Conservation (phyloP, 2,113 vertebrate species). For the Anarhynchus alexandrinus region DNA sequence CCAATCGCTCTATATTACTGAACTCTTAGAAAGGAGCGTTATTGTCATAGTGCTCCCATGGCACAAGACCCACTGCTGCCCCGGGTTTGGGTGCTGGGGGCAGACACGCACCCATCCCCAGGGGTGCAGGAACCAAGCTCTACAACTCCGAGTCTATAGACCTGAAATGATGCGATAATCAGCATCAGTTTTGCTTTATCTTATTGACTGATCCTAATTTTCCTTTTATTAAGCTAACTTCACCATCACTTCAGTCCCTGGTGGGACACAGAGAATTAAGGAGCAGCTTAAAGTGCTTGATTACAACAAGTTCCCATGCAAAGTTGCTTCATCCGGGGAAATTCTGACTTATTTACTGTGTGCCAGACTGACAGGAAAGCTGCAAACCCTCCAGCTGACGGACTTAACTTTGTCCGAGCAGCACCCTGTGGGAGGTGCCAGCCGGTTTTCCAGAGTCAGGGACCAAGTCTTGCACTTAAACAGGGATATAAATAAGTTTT, state of each 20-base stretch:
- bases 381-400: not conserved
- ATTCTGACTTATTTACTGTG: not conserved
- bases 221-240: not conserved
- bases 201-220: not conserved
- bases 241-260: not conserved
- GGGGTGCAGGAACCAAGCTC: not conserved
- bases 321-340: not conserved
- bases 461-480: not conserved
- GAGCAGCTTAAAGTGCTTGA: not conserved
- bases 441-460: not conserved
- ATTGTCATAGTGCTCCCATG: rapidly evolving
- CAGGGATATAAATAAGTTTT: not conserved
- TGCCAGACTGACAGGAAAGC: not conserved
- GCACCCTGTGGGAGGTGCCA: not conserved
- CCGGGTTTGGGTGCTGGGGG: not conserved
- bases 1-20: no score
- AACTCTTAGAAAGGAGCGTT: not conserved
- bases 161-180: not conserved
- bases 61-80: not conserved
- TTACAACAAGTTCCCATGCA: not conserved
- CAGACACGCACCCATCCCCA: rapidly evolving
- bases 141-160: not conserved
- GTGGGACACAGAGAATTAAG: not conserved
- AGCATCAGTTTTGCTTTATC: not conserved
- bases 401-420: not conserved